Evolutionary conservation across 2,113 vertebrate species (phyloP).

Genomic region (Calonectris borealis): DNA sequence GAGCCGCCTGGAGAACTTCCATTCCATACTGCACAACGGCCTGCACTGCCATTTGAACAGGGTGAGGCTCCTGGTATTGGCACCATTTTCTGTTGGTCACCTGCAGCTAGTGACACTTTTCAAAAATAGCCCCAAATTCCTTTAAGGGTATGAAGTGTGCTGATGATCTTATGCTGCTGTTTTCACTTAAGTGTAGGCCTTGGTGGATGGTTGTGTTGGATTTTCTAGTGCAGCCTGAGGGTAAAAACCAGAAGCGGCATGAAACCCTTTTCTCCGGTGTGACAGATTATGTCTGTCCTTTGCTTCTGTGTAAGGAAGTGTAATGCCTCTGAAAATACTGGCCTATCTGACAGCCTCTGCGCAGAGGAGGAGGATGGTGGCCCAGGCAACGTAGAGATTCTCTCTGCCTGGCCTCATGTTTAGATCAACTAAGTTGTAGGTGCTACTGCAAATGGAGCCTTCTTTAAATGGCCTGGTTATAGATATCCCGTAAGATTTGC

Average conservation of each 20-base stretch:
- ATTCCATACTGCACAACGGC: slow-evolving; percentile 96
- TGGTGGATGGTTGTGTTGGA: not conserved
- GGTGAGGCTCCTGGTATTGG: slow-evolving; percentile 66
- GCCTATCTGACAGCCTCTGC: not conserved
- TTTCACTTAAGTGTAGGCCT: not conserved
- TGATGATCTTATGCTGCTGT: not conserved
- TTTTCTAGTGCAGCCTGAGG: not conserved
- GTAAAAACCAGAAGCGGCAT: not conserved
- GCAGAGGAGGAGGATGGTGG: not conserved
- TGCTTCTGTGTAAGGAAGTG: not conserved
- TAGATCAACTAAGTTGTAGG: not conserved
- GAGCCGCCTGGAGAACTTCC: slow-evolving; percentile 97
- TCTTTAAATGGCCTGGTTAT: not conserved
- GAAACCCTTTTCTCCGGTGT: not conserved
- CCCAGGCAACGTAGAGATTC: not conserved
- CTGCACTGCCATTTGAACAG: slow-evolving; percentile 97
- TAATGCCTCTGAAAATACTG: not conserved
- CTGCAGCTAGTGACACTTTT: not conserved
- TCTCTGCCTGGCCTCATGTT: not conserved
- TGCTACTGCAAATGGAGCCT: not conserved
- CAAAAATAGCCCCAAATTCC: not conserved
- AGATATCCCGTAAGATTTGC: not conserved
- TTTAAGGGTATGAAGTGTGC: not conserved
- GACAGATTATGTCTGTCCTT: not conserved
- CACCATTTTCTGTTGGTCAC: not conserved